Evolutionary conservation across 1,140 invertebrate species (phyloP).

Genomic region (Teleogryllus occipitalis): DNA sequence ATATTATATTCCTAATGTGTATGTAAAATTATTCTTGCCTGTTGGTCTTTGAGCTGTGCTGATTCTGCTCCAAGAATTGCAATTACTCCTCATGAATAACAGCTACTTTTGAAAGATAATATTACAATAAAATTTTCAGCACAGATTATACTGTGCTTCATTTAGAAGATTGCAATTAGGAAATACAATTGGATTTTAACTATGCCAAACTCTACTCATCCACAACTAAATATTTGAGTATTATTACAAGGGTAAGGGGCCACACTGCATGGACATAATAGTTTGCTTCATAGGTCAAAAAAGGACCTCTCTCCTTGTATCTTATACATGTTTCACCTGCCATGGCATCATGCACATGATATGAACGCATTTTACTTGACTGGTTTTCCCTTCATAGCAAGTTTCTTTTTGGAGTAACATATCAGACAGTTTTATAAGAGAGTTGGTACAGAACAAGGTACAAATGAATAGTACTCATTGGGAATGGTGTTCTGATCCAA

Average conservation of each 20-base stretch:
- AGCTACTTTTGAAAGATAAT: neutral
- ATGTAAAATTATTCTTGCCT: neutral
- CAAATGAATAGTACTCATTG: neutral
- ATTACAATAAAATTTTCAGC: neutral
- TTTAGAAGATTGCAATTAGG: neutral
- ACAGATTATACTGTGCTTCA: neutral
- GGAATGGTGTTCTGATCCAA: conserved; percentile 1
- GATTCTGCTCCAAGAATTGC: neutral
- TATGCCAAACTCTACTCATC: neutral
- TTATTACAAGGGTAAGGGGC: neutral
- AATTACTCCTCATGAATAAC: neutral
- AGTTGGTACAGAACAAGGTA: conserved; percentile 1
- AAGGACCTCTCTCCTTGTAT: neutral
- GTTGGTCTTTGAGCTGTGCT: neutral
- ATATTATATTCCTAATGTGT: neutral
- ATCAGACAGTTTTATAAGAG: conserved; percentile 5
- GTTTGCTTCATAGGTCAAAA: neutral
- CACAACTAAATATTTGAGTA: neutral
- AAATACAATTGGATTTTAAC: neutral
- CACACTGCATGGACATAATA: neutral
- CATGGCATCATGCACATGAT: neutral
- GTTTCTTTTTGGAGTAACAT: neutral
- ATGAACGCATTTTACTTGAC: neutral
- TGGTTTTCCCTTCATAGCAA: neutral
- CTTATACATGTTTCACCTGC: neutral